Evolutionary conservation across 2,888 invertebrate genomes (phyloP).

Genomic region (Phasia obesa): DNA sequence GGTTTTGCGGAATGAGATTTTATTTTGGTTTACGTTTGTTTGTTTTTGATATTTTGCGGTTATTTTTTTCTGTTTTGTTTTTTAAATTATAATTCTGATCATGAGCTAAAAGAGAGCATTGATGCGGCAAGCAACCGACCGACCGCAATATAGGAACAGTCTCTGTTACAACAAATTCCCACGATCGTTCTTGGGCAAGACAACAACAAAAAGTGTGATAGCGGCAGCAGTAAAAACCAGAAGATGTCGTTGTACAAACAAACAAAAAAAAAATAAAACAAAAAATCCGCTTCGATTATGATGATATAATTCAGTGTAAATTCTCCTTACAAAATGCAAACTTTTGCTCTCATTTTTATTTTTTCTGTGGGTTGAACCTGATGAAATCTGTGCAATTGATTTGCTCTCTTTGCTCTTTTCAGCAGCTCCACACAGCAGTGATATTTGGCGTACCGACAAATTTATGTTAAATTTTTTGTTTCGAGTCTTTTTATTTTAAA

Average conservation of each 20-base stretch:
- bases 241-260: neutral
- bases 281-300: constrained; percentile 15
- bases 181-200: constrained; percentile 53
- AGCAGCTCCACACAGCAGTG: neutral
- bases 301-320: constrained; percentile 59
- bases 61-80: no score
- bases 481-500: constrained; percentile 4
- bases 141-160: constrained; percentile 1
- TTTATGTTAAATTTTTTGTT: constrained; percentile 13
- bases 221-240: constrained; percentile 31
- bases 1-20: constrained; percentile 40
- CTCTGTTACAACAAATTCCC: constrained; percentile 56
- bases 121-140: constrained; percentile 9
- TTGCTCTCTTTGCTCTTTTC: neutral
- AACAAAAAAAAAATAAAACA: neutral
- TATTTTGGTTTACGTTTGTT: constrained; percentile 25
- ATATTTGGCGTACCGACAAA: constrained; percentile 15
- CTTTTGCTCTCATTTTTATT: neutral
- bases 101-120: constrained; percentile 53
- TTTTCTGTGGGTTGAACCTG: neutral
- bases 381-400: constrained; percentile 8
- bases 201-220: constrained; percentile 34
- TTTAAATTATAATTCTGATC: constrained; percentile 28
- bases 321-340: constrained; percentile 11
- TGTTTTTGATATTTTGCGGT: constrained; percentile 25